These are phyloP conservation scores for Ploceus nigricollis DNA, from an alignment of 2,113 vertebrate species.

Conservation along the genomic window DNA sequence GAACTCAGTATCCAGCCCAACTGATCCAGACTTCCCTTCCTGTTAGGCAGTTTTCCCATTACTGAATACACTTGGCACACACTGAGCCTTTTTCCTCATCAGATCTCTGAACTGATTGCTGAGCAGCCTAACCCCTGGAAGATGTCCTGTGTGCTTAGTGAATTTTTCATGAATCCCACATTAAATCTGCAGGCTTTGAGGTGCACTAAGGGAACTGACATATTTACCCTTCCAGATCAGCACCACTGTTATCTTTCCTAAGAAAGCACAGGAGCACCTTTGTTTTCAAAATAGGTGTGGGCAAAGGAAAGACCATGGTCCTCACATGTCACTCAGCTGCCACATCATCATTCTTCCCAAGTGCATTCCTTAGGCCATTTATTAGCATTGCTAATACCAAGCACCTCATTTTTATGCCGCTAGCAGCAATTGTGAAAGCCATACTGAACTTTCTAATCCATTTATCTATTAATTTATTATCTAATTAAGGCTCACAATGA, in stretches of 20 bases:
- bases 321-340: background rate
- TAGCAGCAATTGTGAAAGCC: constrained; percentile 34
- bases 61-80: background rate
- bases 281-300: constrained; percentile 7
- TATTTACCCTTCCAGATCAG: constrained; percentile 32
- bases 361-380: constrained; percentile 34
- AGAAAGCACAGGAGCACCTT: constrained; percentile 4
- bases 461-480: constrained; percentile 82
- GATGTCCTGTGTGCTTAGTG: background rate
- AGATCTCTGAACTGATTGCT: background rate
- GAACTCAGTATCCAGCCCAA: background rate
- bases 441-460: constrained; percentile 69
- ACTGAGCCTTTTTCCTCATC: background rate
- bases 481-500: constrained; percentile 73
- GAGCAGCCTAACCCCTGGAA: background rate
- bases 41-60: background rate
- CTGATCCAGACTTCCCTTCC: background rate
- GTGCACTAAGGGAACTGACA: constrained; percentile 18
- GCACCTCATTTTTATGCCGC: constrained; percentile 38
- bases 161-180: constrained; percentile 54
- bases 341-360: constrained; percentile 20
- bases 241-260: background rate
- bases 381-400: constrained; percentile 31
- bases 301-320: background rate
- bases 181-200: constrained; percentile 42